phyloP scores from a whole-genome alignment of 2,113 vertebrate species.

The Irena cyanogastra region DNA sequence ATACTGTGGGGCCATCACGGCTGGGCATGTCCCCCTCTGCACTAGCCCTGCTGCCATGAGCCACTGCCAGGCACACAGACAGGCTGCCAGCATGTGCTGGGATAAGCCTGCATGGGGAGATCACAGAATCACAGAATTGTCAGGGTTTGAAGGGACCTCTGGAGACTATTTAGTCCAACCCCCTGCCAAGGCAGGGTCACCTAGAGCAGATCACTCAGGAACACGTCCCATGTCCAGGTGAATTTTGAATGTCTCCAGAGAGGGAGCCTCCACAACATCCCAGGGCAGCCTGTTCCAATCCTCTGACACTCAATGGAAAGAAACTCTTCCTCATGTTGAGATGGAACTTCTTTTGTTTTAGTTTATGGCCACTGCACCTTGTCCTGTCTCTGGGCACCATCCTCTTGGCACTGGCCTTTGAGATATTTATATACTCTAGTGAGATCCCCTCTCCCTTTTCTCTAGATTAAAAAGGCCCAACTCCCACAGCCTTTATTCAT shows the following conservation, averaged over 20 bases:
- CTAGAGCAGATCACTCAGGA: not conserved
- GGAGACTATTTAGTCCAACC: not conserved
- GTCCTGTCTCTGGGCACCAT: rapidly evolving
- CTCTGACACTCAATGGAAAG: not conserved
- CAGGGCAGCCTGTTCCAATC: not conserved
- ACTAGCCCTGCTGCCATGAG: not conserved
- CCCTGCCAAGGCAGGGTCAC: not conserved
- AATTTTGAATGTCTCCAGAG: not conserved
- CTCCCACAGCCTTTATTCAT: not conserved
- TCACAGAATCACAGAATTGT: not conserved
- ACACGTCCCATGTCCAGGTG: rapidly evolving
- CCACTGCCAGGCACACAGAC: not conserved
- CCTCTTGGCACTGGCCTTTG: not conserved
- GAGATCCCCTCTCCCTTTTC: not conserved
- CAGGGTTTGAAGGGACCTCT: not conserved
- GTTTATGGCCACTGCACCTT: not conserved
- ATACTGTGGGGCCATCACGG: not conserved
- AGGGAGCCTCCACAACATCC: no score
- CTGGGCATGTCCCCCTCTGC: rapidly evolving
- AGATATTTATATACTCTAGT: not conserved
- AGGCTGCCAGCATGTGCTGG: rapidly evolving
- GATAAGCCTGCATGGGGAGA: no score
- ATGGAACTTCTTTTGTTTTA: not conserved
- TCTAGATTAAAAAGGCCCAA: not conserved
- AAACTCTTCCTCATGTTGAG: not conserved